A percentile compares a stretch with the other conserved stretches of the same genome.
Conservation (phyloP, 2,888 invertebrate species). For the Calameuta idolon region DNA sequence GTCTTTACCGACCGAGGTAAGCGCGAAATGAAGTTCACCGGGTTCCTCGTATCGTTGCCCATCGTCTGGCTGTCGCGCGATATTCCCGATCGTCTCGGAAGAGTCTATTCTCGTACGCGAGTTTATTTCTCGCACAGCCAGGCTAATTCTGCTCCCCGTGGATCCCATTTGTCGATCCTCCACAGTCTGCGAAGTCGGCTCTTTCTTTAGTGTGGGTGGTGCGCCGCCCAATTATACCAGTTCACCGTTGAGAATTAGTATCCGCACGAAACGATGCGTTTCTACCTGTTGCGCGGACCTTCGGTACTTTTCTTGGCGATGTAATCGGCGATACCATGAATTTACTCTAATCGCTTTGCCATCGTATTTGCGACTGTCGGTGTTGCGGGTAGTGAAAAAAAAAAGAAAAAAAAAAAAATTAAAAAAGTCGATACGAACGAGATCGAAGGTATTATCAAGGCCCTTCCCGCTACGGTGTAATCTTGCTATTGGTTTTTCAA, state of each 20-base stretch:
- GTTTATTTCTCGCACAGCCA: not conserved
- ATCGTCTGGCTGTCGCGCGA: not conserved
- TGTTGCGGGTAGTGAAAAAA: not conserved
- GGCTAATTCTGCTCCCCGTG: not conserved
- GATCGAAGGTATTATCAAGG: not conserved
- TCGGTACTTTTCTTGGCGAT: not conserved
- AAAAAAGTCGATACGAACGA: not conserved
- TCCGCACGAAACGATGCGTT: not conserved
- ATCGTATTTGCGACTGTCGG: not conserved
- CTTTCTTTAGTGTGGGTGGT: not conserved
- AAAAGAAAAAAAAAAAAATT: not conserved
- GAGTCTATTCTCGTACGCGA: not conserved
- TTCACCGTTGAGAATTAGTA: not conserved
- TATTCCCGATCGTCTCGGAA: not conserved
- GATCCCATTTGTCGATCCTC: not conserved
- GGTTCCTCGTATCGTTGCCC: not conserved
- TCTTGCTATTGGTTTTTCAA: conserved; percentile 2
- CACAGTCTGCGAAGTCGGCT: not conserved
- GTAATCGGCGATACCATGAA: not conserved
- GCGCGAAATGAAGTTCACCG: not conserved
- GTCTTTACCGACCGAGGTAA: not conserved
- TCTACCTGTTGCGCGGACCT: not conserved
- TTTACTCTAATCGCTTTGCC: not conserved
- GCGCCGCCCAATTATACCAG: not conserved
- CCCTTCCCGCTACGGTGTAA: not conserved